Evolutionary conservation across 1,140 invertebrate genomes (phyloP).

Genomic region (Drosophila yakuba): DNA sequence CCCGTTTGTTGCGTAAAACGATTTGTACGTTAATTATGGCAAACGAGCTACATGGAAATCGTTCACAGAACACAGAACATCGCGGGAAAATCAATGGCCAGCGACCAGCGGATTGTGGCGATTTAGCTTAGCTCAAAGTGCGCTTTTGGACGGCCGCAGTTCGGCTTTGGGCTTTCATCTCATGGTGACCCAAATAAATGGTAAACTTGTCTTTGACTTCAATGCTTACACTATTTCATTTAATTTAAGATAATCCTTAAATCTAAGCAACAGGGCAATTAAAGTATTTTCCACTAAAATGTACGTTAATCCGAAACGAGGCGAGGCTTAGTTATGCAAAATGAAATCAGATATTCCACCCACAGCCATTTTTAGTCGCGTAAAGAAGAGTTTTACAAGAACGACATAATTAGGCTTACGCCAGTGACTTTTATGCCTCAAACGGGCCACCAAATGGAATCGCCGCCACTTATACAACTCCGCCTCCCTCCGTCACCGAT

Average conservation of each 20-base stretch:
- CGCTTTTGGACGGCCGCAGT: conserved; percentile 22
- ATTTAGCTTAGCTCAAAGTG: conserved; percentile 45
- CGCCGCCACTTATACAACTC: conserved; percentile 37
- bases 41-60: conserved; percentile 40
- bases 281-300: not conserved
- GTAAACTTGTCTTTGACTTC: no score
- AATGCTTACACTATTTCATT: no score
- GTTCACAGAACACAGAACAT: conserved; percentile 6
- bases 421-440: conserved; percentile 72
- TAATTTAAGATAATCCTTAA: not conserved
- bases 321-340: conserved; percentile 54
- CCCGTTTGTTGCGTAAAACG: conserved; percentile 50
- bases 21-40: conserved; percentile 68
- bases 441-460: conserved; percentile 36
- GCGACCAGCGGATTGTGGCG: conserved; percentile 52
- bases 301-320: conserved; percentile 1
- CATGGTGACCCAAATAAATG: conserved; percentile 40
- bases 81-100: conserved; percentile 56
- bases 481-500: not conserved
- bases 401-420: conserved; percentile 79
- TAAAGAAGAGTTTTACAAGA: conserved; percentile 45
- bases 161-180: conserved; percentile 21
- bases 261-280: not conserved
- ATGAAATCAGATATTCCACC: conserved; percentile 34
- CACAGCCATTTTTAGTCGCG: not conserved